Percentiles rank a stretch among this genome's conserved stretches.
These are phyloP conservation scores for Rhagologus leucostigma DNA, from an alignment of 2,113 vertebrate genomes.

Conservation along the genomic window DNA sequence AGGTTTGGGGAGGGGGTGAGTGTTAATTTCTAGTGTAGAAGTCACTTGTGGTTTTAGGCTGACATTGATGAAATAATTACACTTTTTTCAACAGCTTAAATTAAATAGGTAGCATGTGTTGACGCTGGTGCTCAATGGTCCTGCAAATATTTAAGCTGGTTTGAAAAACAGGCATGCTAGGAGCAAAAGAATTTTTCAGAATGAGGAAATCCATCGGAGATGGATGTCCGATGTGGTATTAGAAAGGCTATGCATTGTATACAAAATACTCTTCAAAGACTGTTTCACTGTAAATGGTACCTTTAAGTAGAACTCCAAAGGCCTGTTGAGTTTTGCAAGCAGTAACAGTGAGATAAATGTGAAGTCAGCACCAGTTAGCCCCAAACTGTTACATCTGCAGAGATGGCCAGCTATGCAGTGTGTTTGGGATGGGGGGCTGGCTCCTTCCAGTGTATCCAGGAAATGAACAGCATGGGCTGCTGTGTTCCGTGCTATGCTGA, in stretches of 20 bases:
- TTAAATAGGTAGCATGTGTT: background rate
- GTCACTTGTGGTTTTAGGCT: background rate
- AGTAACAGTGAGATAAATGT: background rate
- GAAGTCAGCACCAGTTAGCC: background rate
- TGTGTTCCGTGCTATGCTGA: background rate
- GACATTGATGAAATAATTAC: background rate
- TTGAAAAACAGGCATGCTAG: background rate
- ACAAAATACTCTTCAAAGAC: background rate
- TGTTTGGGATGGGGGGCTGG: background rate
- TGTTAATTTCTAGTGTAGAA: background rate
- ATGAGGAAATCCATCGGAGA: background rate
- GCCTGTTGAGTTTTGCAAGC: background rate
- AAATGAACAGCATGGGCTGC: background rate
- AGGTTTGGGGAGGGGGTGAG: background rate
- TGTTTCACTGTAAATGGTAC: background rate
- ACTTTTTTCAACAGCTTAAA: background rate
- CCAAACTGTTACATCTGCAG: background rate
- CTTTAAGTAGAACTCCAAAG: background rate
- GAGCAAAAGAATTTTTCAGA: background rate
- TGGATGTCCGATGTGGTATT: background rate
- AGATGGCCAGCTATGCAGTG: accelerated
- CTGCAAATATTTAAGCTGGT: background rate
- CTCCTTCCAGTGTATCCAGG: background rate
- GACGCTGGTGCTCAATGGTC: background rate
- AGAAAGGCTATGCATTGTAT: background rate